These are phyloP conservation scores for Plutomurus gul DNA, from an alignment of 1,140 invertebrate genomes.

Conservation along the genomic window DNA sequence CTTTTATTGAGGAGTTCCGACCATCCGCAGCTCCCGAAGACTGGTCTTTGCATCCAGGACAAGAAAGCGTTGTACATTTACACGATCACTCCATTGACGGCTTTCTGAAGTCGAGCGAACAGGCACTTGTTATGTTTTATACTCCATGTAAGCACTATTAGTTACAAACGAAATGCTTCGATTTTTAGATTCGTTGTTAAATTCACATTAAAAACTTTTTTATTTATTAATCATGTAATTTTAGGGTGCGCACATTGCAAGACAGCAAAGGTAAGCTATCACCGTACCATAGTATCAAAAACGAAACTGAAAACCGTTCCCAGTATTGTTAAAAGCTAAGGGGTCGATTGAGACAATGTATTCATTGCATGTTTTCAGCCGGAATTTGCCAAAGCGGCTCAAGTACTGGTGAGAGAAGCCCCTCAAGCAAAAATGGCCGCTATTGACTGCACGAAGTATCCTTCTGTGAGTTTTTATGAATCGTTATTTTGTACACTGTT, in stretches of 20 bases:
- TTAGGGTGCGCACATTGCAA: slow-evolving; percentile 68
- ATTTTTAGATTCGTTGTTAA: no score
- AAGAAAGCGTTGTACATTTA: slow-evolving; percentile 62
- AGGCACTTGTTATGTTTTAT: slow-evolving; percentile 66
- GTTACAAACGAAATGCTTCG: no score
- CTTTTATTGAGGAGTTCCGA: slow-evolving; percentile 34
- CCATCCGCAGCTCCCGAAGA: slow-evolving; percentile 52
- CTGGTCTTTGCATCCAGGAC: slow-evolving; percentile 60
- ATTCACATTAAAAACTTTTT: no score
- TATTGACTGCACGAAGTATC: slow-evolving; percentile 54
- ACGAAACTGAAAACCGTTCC: not conserved
- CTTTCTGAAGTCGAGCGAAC: slow-evolving; percentile 60
- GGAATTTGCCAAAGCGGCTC: slow-evolving; percentile 63
- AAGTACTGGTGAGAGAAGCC: slow-evolving; percentile 60
- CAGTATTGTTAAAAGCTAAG: not conserved
- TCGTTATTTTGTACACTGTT: not conserved
- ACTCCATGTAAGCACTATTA: slow-evolving; percentile 64
- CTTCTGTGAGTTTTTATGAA: slow-evolving; percentile 29
- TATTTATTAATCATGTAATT: no score
- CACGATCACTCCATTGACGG: slow-evolving; percentile 62
- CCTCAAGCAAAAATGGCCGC: slow-evolving; percentile 56
- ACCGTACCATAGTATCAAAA: no score
- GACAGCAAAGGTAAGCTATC: slow-evolving; percentile 48
- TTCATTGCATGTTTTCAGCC: slow-evolving; percentile 58
- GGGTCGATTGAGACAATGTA: not conserved